Evolutionary conservation across 2,888 invertebrate genomes (phyloP).

Genomic region (Eupithecia abbreviata): DNA sequence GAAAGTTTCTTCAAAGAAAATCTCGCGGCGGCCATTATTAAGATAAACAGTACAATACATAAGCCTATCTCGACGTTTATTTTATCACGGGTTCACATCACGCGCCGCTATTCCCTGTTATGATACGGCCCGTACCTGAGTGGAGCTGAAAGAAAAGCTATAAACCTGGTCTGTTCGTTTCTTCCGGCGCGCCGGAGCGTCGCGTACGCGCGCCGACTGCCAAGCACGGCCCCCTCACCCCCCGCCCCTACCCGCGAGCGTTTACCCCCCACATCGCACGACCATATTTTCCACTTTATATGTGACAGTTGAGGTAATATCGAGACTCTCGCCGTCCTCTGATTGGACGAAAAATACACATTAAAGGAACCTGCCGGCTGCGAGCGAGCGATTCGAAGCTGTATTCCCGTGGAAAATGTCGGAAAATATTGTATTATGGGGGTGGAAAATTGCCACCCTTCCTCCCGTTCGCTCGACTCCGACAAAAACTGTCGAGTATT

Average conservation of each 20-base stretch:
- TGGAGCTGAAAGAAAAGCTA: constrained; percentile 84
- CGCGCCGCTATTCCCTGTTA: constrained; percentile 84
- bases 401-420: constrained; percentile 85
- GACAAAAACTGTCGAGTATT: constrained; percentile 85
- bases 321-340: constrained; percentile 84
- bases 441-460: constrained; percentile 84
- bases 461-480: constrained; percentile 82
- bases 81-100: constrained; percentile 84
- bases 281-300: constrained; percentile 86
- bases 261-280: constrained; percentile 78
- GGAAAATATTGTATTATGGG: constrained; percentile 85
- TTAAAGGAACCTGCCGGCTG: constrained; percentile 83
- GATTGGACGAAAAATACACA: constrained; percentile 85
- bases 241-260: constrained; percentile 49
- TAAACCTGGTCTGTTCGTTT: constrained; percentile 83
- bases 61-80: constrained; percentile 84
- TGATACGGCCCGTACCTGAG: constrained; percentile 84
- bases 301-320: constrained; percentile 86
- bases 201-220: constrained; percentile 80
- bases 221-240: constrained; percentile 61
- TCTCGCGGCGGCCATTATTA: constrained; percentile 82
- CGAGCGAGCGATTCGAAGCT: constrained; percentile 83
- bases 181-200: constrained; percentile 81
- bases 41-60: constrained; percentile 85
- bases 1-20: constrained; percentile 67